A percentile compares a stretch with the other conserved stretches of the same genome.
Evolutionary conservation across 2,113 vertebrate species (phyloP).

Genomic region (Nothoprocta pentlandii): DNA sequence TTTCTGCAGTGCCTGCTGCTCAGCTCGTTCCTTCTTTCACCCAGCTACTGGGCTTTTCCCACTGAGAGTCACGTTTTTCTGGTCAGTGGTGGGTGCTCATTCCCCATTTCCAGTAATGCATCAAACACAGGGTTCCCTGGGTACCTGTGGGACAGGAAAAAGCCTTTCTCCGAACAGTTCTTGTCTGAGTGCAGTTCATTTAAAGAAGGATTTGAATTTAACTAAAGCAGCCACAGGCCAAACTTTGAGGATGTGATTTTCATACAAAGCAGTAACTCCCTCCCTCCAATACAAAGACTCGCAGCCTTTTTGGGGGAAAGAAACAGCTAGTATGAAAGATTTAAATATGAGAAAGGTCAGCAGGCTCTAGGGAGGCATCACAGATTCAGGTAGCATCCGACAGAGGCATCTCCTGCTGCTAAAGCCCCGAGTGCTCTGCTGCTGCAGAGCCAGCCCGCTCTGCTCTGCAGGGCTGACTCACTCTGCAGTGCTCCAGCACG

Average conservation of each 20-base stretch:
- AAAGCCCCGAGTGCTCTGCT: not conserved
- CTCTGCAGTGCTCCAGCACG: constrained; percentile 12
- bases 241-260: not conserved
- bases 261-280: not conserved
- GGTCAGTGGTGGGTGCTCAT: not conserved
- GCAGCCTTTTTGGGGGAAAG: not conserved
- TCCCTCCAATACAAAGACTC: not conserved
- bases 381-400: not conserved
- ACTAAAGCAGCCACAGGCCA: not conserved
- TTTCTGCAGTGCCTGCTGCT: not conserved
- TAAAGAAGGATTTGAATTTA: not conserved
- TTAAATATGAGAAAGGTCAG: not conserved
- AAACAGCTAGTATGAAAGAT: not conserved
- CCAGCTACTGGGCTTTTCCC: not conserved
- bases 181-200: not conserved
- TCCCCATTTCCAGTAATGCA: not conserved
- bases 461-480: constrained; percentile 62
- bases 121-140: not conserved
- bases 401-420: not conserved
- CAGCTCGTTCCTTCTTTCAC: not conserved
- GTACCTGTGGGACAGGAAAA: not conserved
- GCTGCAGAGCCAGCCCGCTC: not conserved
- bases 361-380: not conserved
- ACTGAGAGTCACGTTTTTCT: not conserved
- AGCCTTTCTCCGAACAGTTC: not conserved